Evolutionary conservation across 2,113 vertebrate genomes (phyloP).

Genomic region (Atherinomorus stipes): DNA sequence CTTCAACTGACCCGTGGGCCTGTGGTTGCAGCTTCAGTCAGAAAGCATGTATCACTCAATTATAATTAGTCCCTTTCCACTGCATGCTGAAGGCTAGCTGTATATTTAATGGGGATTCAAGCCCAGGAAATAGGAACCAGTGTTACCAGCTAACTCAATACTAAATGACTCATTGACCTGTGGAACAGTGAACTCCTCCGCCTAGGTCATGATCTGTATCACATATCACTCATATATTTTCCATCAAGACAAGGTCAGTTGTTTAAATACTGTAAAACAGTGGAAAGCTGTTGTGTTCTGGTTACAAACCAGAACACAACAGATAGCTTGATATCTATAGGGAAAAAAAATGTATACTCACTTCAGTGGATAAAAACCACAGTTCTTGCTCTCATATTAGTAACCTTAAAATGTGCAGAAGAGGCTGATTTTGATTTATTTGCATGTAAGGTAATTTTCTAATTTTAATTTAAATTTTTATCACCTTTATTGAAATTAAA

Average conservation of each 20-base stretch:
- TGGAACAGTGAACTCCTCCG: conserved; percentile 34
- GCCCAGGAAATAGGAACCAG: conserved; percentile 26
- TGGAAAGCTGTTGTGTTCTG: too few relatives aligned
- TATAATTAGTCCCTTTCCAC: conserved; percentile 68
- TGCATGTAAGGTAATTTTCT: not conserved
- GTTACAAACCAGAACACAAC: not conserved
- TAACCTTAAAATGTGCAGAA: not conserved
- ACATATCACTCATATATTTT: conserved; percentile 36
- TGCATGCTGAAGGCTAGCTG: conserved; percentile 22
- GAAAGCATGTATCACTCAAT: conserved; percentile 47
- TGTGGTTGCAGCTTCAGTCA: conserved; percentile 27
- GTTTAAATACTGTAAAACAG: conserved; percentile 2
- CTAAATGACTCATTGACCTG: conserved; percentile 54
- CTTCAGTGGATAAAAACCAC: not conserved
- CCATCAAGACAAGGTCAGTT: conserved; percentile 56
- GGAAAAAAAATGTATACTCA: not conserved
- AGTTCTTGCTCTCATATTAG: not conserved
- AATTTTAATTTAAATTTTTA: too few relatives aligned
- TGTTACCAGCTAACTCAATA: conserved; percentile 41
- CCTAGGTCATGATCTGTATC: conserved; percentile 10
- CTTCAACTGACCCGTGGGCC: conserved; percentile 22
- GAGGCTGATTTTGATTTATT: not conserved
- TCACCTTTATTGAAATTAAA: too few relatives aligned
- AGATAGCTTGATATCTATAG: not conserved
- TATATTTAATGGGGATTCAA: conserved; percentile 22